Conservation (phyloP, 2,113 vertebrate genomes). For the Melanerpes formicivorus region DNA sequence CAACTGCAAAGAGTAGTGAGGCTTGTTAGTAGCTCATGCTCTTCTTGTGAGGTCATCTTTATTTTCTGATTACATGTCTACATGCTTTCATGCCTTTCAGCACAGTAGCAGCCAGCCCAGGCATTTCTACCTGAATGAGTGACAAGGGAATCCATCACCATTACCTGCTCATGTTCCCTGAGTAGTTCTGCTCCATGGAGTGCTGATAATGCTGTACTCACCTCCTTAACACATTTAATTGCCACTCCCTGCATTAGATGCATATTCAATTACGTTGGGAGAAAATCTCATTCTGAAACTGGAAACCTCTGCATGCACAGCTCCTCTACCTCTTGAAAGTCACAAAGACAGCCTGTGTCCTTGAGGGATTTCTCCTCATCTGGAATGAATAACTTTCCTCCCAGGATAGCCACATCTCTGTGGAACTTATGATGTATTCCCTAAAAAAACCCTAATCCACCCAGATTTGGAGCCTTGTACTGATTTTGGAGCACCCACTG, state of each 20-base stretch:
- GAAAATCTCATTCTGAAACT: slow-evolving; percentile 31
- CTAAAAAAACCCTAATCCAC: background rate
- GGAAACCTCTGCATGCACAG: background rate
- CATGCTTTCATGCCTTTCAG: background rate
- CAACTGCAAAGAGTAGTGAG: background rate
- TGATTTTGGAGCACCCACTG: background rate
- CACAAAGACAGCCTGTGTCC: background rate
- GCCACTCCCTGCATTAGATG: background rate
- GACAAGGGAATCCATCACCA: slow-evolving; percentile 2
- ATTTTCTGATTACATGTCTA: background rate
- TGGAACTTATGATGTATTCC: background rate
- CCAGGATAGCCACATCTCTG: background rate
- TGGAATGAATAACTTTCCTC: slow-evolving; percentile 24
- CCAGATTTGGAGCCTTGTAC: background rate
- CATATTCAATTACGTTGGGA: slow-evolving; percentile 17
- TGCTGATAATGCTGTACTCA: background rate
- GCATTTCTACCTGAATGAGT: background rate
- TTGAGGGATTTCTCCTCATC: background rate
- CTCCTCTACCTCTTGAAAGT: slow-evolving; percentile 36
- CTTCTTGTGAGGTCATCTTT: background rate
- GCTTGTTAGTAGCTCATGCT: background rate
- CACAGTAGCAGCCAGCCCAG: background rate
- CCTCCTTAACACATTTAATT: slow-evolving; percentile 4
- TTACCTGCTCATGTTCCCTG: background rate
- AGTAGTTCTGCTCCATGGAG: background rate